phyloP scores from a whole-genome alignment of 1,140 invertebrate species.

The Acyrthosiphon pisum region DNA sequence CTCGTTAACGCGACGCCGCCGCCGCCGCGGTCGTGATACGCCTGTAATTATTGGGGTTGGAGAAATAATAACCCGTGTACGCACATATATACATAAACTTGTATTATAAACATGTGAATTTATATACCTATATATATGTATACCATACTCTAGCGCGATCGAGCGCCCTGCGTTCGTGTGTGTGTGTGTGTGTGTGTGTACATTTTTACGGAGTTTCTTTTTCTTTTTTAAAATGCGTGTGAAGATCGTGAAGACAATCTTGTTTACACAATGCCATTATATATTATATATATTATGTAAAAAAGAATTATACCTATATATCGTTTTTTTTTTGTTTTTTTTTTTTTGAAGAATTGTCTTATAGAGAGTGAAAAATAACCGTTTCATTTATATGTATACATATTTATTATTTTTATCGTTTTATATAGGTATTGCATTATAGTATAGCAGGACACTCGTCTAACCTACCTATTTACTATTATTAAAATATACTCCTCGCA shows the following conservation, averaged over 20 bases:
- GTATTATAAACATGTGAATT: constrained; percentile 28
- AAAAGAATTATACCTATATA: neutral
- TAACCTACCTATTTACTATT: neutral
- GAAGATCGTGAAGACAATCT: constrained; percentile 42
- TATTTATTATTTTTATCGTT: neutral
- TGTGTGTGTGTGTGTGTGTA: neutral
- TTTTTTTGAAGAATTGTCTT: neutral
- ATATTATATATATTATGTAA: neutral
- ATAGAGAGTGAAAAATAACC: constrained; percentile 16
- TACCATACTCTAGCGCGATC: neutral
- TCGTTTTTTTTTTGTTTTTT: neutral
- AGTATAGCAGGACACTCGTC: no score
- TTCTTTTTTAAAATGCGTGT: constrained; percentile 26
- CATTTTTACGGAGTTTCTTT: neutral
- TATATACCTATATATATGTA: constrained; percentile 2
- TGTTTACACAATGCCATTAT: constrained; percentile 38
- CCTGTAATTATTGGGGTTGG: constrained; percentile 42
- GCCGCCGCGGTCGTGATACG: constrained; percentile 36
- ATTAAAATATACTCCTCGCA: neutral
- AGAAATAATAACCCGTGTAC: constrained; percentile 20
- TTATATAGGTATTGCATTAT: neutral
- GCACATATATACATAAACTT: neutral
- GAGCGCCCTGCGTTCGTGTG: neutral
- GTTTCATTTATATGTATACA: neutral
- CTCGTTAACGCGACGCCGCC: constrained; percentile 34